Percentiles rank a stretch among this genome's conserved stretches.
These are phyloP conservation scores for Cybosia mesomella DNA, from an alignment of 2,888 invertebrate genomes.

Conservation along the genomic window DNA sequence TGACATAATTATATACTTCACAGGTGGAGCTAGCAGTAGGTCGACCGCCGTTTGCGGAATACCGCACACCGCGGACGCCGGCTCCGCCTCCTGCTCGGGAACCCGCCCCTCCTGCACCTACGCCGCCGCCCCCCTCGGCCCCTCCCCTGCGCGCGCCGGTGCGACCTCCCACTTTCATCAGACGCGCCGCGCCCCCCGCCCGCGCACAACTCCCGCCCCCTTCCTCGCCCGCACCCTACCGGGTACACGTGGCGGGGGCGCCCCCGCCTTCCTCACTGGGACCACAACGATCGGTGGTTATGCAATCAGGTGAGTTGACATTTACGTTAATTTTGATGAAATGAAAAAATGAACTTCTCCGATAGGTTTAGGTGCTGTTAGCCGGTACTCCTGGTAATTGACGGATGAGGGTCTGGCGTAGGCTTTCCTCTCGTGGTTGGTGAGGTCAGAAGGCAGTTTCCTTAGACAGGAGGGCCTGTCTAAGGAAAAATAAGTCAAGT, in stretches of 20 bases:
- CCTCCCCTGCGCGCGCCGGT: slow-evolving; percentile 41
- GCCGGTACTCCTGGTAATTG: too few relatives aligned
- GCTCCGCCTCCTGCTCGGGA: slow-evolving; percentile 36
- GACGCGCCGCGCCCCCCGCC: slow-evolving; percentile 47
- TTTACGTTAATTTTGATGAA: neutral
- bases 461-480: too few relatives aligned
- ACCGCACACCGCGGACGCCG: slow-evolving; percentile 64
- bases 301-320: slow-evolving; percentile 20
- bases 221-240: slow-evolving; percentile 46
- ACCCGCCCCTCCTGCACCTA: slow-evolving; percentile 51
- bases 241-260: slow-evolving; percentile 49
- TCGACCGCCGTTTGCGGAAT: slow-evolving; percentile 73
- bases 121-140: slow-evolving; percentile 44
- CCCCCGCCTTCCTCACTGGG: slow-evolving; percentile 44
- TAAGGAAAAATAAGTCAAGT: too few relatives aligned
- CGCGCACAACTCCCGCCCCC: slow-evolving; percentile 27
- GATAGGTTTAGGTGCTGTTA: too few relatives aligned
- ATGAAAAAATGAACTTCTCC: too few relatives aligned
- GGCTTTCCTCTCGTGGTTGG: too few relatives aligned
- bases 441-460: too few relatives aligned
- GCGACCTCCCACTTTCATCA: slow-evolving; percentile 36
- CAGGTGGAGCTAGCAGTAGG: slow-evolving; percentile 81
- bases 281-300: slow-evolving; percentile 31
- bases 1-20: neutral
- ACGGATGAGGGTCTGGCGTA: too few relatives aligned